Conservation (phyloP, 2,888 invertebrate species). For the Anthrax anthrax region DNA sequence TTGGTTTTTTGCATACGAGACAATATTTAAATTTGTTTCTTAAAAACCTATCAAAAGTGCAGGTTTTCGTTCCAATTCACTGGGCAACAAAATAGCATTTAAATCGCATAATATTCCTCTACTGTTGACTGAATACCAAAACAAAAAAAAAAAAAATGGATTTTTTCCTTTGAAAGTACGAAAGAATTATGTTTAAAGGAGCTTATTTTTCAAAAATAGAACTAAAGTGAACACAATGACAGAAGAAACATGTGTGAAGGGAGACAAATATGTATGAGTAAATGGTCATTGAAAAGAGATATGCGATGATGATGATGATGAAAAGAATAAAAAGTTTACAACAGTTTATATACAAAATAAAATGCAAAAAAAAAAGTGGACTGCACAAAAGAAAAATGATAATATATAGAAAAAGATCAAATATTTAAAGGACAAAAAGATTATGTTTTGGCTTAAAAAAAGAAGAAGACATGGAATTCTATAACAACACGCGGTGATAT, state of each 20-base stretch:
- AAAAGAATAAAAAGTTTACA: too few species aligned
- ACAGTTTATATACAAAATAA: too few species aligned
- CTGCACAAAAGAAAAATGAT: not conserved
- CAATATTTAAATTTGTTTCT: slow-evolving; percentile 16
- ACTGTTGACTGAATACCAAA: not conserved
- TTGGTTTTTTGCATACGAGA: slow-evolving; percentile 5
- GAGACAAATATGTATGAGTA: too few species aligned
- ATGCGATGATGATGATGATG: too few species aligned
- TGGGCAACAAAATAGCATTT: slow-evolving; percentile 13
- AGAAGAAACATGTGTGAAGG: too few species aligned
- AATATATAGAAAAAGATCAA: not conserved
- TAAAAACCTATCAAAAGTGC: slow-evolving; percentile 22
- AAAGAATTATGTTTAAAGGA: too few species aligned
- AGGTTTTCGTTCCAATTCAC: slow-evolving; percentile 30
- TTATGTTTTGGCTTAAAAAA: not conserved
- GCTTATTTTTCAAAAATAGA: too few species aligned
- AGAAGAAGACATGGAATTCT: slow-evolving; percentile 3
- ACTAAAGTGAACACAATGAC: too few species aligned
- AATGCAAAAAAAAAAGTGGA: not conserved
- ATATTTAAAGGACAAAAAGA: not conserved
- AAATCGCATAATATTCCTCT: not conserved
- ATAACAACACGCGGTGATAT: slow-evolving; percentile 8
- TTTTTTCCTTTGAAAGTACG: too few species aligned
- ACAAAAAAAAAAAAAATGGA: not conserved
- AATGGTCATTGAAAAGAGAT: too few species aligned